Percentiles rank a stretch among this genome's conserved stretches.
phyloP scores from a whole-genome alignment of 2,113 vertebrate genomes.

The Passerina amoena region DNA sequence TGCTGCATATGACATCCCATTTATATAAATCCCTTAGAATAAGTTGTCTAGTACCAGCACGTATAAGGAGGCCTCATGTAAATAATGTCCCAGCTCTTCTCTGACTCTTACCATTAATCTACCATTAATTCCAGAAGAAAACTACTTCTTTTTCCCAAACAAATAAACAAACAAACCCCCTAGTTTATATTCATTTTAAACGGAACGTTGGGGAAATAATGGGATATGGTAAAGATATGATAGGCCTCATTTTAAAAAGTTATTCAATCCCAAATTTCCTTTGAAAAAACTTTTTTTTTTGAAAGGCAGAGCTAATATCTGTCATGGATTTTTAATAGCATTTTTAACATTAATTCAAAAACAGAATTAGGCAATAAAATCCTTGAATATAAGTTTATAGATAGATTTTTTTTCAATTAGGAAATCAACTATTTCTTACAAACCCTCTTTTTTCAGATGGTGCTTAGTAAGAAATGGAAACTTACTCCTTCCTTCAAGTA shows the following conservation, averaged over 20 bases:
- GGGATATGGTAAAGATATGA: not conserved
- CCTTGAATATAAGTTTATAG: not conserved
- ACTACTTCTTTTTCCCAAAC: not conserved
- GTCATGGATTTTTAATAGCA: rapidly evolving
- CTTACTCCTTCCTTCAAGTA: not conserved
- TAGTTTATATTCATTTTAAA: not conserved
- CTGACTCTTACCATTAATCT: not conserved
- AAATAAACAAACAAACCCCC: not conserved
- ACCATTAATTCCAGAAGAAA: not conserved
- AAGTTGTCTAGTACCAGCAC: not conserved
- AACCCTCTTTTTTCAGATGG: not conserved
- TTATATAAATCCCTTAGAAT: not conserved
- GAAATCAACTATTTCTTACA: not conserved
- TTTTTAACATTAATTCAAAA: not conserved
- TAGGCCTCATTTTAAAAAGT: not conserved
- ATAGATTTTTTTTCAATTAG: not conserved
- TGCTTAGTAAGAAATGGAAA: not conserved
- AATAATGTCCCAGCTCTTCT: not conserved
- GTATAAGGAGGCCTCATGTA: not conserved
- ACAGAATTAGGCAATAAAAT: not conserved
- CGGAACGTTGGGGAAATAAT: not conserved
- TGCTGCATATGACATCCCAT: not conserved
- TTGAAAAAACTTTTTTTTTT: not conserved
- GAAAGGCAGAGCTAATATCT: not conserved
- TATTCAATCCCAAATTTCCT: not conserved